A percentile compares a stretch with the other conserved stretches of the same genome.
These are phyloP conservation scores for Tubulanus polymorphus DNA, from an alignment of 2,888 invertebrate species.

Conservation along the genomic window DNA sequence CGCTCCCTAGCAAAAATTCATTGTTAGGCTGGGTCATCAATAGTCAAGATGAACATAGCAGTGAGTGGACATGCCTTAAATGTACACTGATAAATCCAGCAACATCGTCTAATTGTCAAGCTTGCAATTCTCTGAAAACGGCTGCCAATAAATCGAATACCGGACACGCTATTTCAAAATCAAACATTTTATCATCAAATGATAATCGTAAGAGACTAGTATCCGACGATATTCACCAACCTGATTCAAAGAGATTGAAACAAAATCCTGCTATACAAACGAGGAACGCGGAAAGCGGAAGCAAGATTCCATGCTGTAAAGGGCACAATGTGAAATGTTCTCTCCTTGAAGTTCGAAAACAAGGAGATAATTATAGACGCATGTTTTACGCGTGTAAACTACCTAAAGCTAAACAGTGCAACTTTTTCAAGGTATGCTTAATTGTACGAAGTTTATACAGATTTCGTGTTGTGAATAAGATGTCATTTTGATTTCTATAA, in stretches of 20 bases:
- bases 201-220: too few species aligned
- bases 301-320: constrained; percentile 28
- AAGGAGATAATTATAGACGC: constrained; percentile 28
- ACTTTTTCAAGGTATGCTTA: constrained; percentile 29
- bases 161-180: too few species aligned
- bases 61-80: constrained; percentile 27
- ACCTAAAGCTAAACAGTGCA: constrained; percentile 25
- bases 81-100: constrained; percentile 32
- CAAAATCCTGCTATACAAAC: too few species aligned
- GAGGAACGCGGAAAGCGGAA: constrained; percentile 1
- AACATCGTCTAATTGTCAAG: constrained; percentile 21
- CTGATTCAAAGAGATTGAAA: too few species aligned
- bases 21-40: constrained; percentile 34
- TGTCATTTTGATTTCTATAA: not conserved
- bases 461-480: not conserved
- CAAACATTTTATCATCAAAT: too few species aligned
- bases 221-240: too few species aligned
- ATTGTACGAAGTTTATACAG: not conserved
- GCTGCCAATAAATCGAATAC: too few species aligned
- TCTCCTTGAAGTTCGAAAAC: constrained; percentile 29
- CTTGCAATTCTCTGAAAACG: too few species aligned
- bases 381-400: constrained; percentile 32
- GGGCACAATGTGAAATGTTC: constrained; percentile 27
- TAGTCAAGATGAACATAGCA: constrained; percentile 8
- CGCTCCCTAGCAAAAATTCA: constrained; percentile 30